These are phyloP conservation scores for Drosophila parabipectinata DNA, from an alignment of 1,140 invertebrate species.

Conservation along the genomic window DNA sequence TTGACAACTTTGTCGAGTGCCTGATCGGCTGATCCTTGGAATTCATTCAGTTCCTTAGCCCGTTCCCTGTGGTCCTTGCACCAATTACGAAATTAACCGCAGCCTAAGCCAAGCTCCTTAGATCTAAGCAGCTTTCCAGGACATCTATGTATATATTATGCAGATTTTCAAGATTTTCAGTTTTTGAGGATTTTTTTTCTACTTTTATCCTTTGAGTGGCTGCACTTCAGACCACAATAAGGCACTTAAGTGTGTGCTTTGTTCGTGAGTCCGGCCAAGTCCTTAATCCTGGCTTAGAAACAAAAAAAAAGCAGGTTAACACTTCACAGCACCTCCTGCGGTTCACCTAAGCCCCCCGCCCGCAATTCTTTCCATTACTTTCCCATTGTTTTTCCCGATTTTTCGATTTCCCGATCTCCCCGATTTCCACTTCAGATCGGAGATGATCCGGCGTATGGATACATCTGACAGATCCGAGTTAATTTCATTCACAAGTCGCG, in stretches of 20 bases:
- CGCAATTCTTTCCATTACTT: not conserved
- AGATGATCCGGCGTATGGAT: slow-evolving; percentile 30
- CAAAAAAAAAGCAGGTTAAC: slow-evolving; percentile 44
- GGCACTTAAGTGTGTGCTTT: slow-evolving; percentile 66
- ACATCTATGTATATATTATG: not conserved
- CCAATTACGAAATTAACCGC: slow-evolving; percentile 24
- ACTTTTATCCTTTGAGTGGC: slow-evolving; percentile 47
- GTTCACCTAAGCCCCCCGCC: slow-evolving; percentile 47
- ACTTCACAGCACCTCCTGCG: slow-evolving; percentile 61
- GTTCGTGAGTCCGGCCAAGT: slow-evolving; percentile 54
- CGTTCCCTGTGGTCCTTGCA: slow-evolving; percentile 5
- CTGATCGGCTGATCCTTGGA: slow-evolving; percentile 7
- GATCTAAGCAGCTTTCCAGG: slow-evolving; percentile 27
- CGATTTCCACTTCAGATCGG: slow-evolving; percentile 3
- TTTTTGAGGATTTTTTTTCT: not conserved
- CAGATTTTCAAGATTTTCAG: not conserved
- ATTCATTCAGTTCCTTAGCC: slow-evolving; percentile 44
- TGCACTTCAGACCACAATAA: slow-evolving; percentile 64
- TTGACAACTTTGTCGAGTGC: slow-evolving; percentile 20
- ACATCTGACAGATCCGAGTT: slow-evolving; percentile 31
- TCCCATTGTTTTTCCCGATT: not conserved
- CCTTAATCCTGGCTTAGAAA: slow-evolving; percentile 32
- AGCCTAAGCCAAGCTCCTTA: slow-evolving; percentile 35
- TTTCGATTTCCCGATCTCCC: not conserved
- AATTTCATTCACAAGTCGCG: slow-evolving; percentile 53